These are phyloP conservation scores for Dermatemys mawii DNA, from an alignment of 2,113 vertebrate genomes.

Conservation along the genomic window DNA sequence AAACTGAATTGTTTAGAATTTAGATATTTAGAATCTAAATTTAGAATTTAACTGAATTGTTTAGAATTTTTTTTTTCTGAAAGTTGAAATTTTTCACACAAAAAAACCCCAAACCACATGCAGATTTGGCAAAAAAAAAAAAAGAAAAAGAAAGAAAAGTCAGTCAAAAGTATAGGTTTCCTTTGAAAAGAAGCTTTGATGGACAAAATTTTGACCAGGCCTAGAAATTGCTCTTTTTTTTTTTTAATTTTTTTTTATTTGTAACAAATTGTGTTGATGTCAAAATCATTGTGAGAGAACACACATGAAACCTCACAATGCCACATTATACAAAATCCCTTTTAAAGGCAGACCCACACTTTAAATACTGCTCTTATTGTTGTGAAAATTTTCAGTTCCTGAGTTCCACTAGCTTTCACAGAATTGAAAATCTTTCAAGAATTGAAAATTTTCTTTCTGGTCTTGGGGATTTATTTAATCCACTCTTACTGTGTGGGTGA, in stretches of 20 bases:
- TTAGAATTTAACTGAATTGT: no score
- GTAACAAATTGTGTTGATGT: neutral
- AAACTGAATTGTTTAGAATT: neutral
- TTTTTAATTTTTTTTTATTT: neutral
- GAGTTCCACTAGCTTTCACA: no score
- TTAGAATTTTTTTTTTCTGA: neutral
- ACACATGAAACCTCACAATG: neutral
- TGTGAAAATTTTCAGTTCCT: no score
- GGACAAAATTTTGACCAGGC: neutral
- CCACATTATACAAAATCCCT: neutral
- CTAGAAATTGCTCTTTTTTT: neutral
- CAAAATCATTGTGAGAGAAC: neutral
- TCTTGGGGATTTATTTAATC: neutral
- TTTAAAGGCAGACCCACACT: neutral
- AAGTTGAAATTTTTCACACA: neutral
- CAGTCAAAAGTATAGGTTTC: neutral
- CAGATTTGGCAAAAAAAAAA: no score
- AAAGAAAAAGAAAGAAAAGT: no score
- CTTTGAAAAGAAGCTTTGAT: neutral
- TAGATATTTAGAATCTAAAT: no score
- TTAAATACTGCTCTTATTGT: neutral
- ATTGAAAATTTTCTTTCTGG: neutral
- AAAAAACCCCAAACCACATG: no score
- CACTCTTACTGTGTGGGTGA: neutral
- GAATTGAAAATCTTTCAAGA: no score